phyloP scores from a whole-genome alignment of 1,140 invertebrate genomes.

The Leguminivora glycinivorella region DNA sequence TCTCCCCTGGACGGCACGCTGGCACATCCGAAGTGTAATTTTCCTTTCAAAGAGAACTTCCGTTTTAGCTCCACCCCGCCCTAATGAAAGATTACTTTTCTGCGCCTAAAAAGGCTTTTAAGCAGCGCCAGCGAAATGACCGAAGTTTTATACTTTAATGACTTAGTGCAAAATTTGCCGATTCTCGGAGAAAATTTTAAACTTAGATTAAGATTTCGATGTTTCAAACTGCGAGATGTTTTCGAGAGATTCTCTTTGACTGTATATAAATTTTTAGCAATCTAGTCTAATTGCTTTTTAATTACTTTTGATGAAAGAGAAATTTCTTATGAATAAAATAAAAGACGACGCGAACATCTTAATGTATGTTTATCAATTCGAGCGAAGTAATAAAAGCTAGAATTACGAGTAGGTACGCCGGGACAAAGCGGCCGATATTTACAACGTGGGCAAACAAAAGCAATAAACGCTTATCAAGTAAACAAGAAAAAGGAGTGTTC shows the following conservation, averaged over 20 bases:
- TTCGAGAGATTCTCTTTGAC: constrained; percentile 64
- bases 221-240: constrained; percentile 72
- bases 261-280: constrained; percentile 72
- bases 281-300: constrained; percentile 73
- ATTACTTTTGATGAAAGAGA: constrained; percentile 63
- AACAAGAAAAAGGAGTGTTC: constrained; percentile 69
- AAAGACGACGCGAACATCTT: neutral
- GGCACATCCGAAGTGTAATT: constrained; percentile 74
- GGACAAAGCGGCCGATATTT: constrained; percentile 11
- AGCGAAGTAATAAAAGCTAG: constrained; percentile 24
- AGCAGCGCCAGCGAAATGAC: constrained; percentile 77
- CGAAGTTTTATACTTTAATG: constrained; percentile 79
- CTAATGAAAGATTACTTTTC: constrained; percentile 79
- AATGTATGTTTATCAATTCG: constrained; percentile 24
- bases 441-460: constrained; percentile 33
- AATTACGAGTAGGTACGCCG: neutral
- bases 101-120: constrained; percentile 78
- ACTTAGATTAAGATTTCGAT: constrained; percentile 78
- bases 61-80: constrained; percentile 74
- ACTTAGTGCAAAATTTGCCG: constrained; percentile 79
- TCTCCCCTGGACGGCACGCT: constrained; percentile 61
- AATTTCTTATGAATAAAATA: constrained; percentile 19
- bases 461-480: constrained; percentile 49
- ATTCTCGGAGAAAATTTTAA: constrained; percentile 77
- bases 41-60: constrained; percentile 78